Conservation (phyloP, 2,797 vertebrate genomes). For the Fistularia tabacaria region DNA sequence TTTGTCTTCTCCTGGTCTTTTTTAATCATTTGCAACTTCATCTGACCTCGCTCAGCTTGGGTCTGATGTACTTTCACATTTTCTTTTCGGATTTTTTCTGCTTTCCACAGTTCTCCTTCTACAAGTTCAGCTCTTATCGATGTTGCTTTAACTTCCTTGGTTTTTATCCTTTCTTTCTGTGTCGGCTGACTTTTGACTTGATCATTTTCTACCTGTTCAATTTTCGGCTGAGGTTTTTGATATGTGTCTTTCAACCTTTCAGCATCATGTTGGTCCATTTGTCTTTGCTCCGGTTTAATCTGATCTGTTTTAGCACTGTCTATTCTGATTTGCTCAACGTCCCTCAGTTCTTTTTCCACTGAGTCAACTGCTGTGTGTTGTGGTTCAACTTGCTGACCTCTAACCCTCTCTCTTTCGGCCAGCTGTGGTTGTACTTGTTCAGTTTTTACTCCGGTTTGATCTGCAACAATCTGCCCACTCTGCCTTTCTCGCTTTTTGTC, state of each 20-base stretch:
- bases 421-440: constrained; percentile 19
- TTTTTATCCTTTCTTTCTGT: constrained; percentile 19
- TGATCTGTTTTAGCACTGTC: no score
- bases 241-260: no score
- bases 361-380: no score
- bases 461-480: constrained; percentile 33
- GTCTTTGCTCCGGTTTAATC: no score
- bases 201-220: constrained; percentile 21
- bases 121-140: constrained; percentile 15
- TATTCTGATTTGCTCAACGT: no score
- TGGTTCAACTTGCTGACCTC: no score
- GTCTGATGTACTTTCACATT: constrained; percentile 28
- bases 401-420: no score
- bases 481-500: constrained; percentile 26
- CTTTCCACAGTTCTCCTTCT: constrained; percentile 12
- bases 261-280: no score
- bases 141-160: constrained; percentile 31
- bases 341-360: no score
- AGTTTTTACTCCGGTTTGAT: constrained; percentile 42
- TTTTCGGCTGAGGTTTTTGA: no score
- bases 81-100: constrained; percentile 29
- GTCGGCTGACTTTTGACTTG: constrained; percentile 29
- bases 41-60: constrained; percentile 14
- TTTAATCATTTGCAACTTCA: not conserved
- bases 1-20: not conserved